Base-by-base conservation (phyloP, 2,888 invertebrate genomes). In the Eristalinus sepulchralis region DNA sequence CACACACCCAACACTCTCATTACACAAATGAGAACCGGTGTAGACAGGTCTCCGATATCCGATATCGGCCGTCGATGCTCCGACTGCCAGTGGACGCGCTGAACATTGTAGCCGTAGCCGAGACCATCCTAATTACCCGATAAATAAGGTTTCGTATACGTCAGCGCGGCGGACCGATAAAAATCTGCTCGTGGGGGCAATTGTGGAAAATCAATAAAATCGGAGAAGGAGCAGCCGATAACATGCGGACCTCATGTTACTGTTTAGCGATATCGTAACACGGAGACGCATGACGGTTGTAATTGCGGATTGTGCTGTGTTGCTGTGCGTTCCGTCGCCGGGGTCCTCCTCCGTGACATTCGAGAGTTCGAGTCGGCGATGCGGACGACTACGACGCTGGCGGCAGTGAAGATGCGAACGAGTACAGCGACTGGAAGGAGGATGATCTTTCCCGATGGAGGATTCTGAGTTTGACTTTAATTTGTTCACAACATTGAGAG, bases 91-190 rank as follows among this genome's bases (percentile, higher is more conserved):
- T 81, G 81, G 76, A 71, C 81, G 84, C 81, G 84, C 81, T 81
- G 76, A 85, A 82, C 85, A 85, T 85, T 85, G 85, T 85, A 85
- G 77, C 64, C 82, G 85, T 85, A 85, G 77, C 64, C 82, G 77
- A 63, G 73, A 83, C 83, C 86, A 86, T 88, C 88, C 88, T 88
- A 88, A 88, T 88, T 88, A 88, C 88, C 84, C 88, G 82, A 88
- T 88, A 88, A 88, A 88, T 88, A 79, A 78, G 78, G 85, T 83
- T 88, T 88, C 76, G 88, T 88, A 88, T 85, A 79, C 87, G 82
- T 80, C 83, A 87, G 75, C 79, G 67, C 83, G 39, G 70, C 64
- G 34, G 47, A 59, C 31, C 71, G 87, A 87, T 87, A 83, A 87
- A 83, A 87, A 87, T 87, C 87, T 87, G 76, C 87, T 83, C 83